Conservation (phyloP, 2,888 invertebrate genomes). For the Dioctria linearis region DNA sequence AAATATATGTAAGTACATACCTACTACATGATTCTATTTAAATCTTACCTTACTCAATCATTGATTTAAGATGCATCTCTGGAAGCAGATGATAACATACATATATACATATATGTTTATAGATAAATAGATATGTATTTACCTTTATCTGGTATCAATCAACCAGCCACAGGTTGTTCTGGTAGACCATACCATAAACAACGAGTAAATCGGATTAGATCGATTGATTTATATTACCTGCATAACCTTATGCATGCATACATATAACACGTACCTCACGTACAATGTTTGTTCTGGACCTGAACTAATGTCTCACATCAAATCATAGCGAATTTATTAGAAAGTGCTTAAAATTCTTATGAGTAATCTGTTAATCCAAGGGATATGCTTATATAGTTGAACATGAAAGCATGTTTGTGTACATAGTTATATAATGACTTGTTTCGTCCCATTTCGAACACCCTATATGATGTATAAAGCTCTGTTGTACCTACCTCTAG, state of each 20-base stretch:
- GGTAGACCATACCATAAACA: constrained; percentile 39
- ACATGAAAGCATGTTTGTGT: not conserved
- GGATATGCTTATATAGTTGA: not conserved
- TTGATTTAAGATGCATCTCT: no score
- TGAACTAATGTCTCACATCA: constrained; percentile 23
- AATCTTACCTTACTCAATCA: no score
- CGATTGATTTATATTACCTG: constrained; percentile 49
- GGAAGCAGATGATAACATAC: no score
- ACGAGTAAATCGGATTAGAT: constrained; percentile 45
- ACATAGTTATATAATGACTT: constrained; percentile 21
- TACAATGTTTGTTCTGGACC: constrained; percentile 2
- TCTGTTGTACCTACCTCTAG: not conserved
- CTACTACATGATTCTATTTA: no score
- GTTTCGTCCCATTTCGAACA: not conserved
- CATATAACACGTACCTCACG: not conserved
- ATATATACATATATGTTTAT: no score
- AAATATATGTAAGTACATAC: no score
- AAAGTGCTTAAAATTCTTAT: constrained; percentile 2
- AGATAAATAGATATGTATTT: no score
- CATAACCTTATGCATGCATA: constrained; percentile 1
- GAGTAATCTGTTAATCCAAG: constrained; percentile 11
- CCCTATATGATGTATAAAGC: not conserved
- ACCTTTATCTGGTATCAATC: constrained; percentile 2
- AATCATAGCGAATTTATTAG: constrained; percentile 43
- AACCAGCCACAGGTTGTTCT: constrained; percentile 39